Evolutionary conservation across 2,888 invertebrate genomes (phyloP).

Genomic region (Xanthia togata): DNA sequence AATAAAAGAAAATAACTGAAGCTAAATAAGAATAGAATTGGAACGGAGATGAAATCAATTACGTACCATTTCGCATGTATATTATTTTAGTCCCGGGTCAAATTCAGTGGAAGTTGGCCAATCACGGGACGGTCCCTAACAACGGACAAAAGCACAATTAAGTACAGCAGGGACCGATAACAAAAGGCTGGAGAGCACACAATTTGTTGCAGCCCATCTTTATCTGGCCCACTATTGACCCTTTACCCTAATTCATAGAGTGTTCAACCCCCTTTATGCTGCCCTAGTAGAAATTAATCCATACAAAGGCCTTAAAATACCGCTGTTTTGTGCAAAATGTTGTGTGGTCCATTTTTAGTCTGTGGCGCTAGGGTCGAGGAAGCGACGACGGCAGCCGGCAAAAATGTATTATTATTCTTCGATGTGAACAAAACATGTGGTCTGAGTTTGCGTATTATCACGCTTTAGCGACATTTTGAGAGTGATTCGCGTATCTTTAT

Average conservation of each 20-base stretch:
- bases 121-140: constrained; percentile 79
- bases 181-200: constrained; percentile 86
- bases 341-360: constrained; percentile 62
- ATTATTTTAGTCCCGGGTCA: constrained; percentile 78
- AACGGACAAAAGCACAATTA: constrained; percentile 89
- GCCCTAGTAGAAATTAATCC: constrained; percentile 63
- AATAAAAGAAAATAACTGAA: constrained; percentile 19
- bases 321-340: constrained; percentile 50
- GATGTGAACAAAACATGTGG: constrained; percentile 89
- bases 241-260: constrained; percentile 88
- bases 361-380: constrained; percentile 62
- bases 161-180: constrained; percentile 88
- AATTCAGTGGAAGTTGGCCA: constrained; percentile 79
- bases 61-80: constrained; percentile 65
- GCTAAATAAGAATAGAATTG: constrained; percentile 25
- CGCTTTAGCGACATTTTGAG: constrained; percentile 87
- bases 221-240: constrained; percentile 89
- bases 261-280: constrained; percentile 75
- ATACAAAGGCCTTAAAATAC: constrained; percentile 54
- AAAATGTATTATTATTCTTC: constrained; percentile 81
- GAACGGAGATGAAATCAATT: constrained; percentile 62
- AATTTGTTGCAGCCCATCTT: constrained; percentile 90
- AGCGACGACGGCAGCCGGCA: constrained; percentile 64
- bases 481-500: constrained; percentile 85
- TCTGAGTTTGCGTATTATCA: constrained; percentile 81